Conservation (phyloP, 2,797 vertebrate species). For the Forpus xanthops region DNA sequence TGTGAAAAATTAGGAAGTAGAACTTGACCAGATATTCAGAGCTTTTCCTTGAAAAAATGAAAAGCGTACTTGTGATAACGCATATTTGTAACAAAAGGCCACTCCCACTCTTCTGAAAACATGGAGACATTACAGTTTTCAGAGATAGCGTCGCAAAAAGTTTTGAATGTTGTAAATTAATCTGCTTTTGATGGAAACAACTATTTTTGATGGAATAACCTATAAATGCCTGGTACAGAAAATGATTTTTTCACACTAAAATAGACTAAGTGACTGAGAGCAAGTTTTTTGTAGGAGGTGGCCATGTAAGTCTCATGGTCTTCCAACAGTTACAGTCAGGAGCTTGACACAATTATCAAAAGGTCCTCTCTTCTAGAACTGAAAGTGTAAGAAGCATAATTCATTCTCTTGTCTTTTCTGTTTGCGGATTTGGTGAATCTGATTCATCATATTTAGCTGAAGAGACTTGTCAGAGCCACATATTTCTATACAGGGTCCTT, state of each 20-base stretch:
- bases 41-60: neutral
- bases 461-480: fast-evolving
- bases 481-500: neutral
- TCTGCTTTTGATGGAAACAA: neutral
- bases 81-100: neutral
- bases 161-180: neutral
- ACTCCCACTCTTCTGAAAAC: neutral
- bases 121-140: neutral
- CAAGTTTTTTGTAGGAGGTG: neutral
- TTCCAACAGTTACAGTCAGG: neutral
- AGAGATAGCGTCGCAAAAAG: neutral
- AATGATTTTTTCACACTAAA: neutral
- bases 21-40: neutral
- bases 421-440: neutral
- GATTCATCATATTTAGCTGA: neutral
- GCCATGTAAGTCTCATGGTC: neutral
- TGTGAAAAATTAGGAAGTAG: neutral
- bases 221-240: neutral
- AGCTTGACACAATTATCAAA: neutral
- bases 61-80: neutral
- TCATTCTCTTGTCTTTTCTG: neutral
- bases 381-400: neutral
- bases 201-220: neutral
- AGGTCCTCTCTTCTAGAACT: neutral
- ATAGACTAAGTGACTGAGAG: neutral